Percentiles rank a stretch among this genome's conserved stretches.
Evolutionary conservation across 2,113 vertebrate species (phyloP).

Genomic region (Ploceus nigricollis): DNA sequence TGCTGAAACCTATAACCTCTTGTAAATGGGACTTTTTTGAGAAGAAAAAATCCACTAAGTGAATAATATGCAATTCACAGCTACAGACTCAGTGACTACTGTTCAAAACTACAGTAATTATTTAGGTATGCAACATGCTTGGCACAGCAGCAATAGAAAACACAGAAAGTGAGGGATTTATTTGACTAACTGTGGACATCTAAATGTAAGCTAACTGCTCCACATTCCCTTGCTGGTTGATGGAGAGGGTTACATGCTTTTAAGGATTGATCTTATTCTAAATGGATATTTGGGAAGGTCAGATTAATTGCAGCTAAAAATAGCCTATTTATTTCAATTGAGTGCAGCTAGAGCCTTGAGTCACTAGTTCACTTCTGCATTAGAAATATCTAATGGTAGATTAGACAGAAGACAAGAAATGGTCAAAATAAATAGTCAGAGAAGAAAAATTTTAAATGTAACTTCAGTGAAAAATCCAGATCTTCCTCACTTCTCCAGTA

Average conservation of each 20-base stretch:
- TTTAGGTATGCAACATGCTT: slow-evolving; percentile 21
- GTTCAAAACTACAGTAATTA: slow-evolving; percentile 39
- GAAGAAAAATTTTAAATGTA: background rate
- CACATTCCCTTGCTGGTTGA: background rate
- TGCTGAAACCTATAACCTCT: slow-evolving; percentile 43
- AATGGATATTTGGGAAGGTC: background rate
- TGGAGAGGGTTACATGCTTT: background rate
- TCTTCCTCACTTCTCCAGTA: background rate
- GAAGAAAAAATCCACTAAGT: background rate
- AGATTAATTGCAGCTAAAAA: background rate
- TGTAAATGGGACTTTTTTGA: slow-evolving; percentile 13
- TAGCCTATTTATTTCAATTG: background rate
- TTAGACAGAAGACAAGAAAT: background rate
- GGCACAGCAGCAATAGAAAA: slow-evolving; percentile 11
- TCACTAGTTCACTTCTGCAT: background rate
- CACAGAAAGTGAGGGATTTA: background rate
- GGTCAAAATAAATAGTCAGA: background rate
- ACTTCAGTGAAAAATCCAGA: background rate
- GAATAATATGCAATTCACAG: slow-evolving; percentile 22
- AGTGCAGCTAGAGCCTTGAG: background rate
- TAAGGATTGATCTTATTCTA: background rate
- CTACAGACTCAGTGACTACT: background rate
- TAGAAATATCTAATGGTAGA: background rate
- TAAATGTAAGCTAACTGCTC: background rate
- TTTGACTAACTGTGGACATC: background rate